Conservation (phyloP, 2,797 vertebrate genomes). For the Austrolebias charrua region DNA sequence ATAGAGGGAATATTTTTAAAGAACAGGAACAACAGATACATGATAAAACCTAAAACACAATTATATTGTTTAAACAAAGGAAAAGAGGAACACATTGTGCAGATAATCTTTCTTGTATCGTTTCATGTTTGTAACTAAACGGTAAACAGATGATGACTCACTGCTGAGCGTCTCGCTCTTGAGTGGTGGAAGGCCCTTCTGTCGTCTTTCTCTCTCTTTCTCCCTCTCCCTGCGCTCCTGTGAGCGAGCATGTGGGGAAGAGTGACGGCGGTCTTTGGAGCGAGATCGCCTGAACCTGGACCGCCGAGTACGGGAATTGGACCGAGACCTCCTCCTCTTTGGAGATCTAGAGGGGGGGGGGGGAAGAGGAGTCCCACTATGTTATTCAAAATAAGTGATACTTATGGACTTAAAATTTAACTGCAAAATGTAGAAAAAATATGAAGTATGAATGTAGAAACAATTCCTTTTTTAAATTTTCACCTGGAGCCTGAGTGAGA, state of each 20-base stretch:
- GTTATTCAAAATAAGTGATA: background rate
- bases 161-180: conserved; percentile 91
- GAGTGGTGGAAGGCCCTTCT: conserved; percentile 90
- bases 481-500: conserved; percentile 94
- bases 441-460: background rate
- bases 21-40: background rate
- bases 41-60: background rate
- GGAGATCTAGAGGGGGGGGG: conserved; percentile 91
- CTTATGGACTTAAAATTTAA: too few relatives aligned
- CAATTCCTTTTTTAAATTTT: background rate
- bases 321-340: conserved; percentile 92
- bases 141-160: conserved; percentile 64
- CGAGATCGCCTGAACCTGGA: conserved; percentile 91
- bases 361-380: background rate
- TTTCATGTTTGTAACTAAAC: background rate
- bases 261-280: conserved; percentile 91
- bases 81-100: background rate
- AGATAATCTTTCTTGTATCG: background rate
- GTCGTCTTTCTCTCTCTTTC: conserved; percentile 89
- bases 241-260: conserved; percentile 91
- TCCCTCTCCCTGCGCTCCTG: conserved; percentile 92
- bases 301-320: conserved; percentile 89
- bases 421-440: too few relatives aligned
- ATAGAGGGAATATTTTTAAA: background rate
- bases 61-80: background rate